These are phyloP conservation scores for Tetramorium simillimum DNA, from an alignment of 1,140 invertebrate species.

Conservation along the genomic window DNA sequence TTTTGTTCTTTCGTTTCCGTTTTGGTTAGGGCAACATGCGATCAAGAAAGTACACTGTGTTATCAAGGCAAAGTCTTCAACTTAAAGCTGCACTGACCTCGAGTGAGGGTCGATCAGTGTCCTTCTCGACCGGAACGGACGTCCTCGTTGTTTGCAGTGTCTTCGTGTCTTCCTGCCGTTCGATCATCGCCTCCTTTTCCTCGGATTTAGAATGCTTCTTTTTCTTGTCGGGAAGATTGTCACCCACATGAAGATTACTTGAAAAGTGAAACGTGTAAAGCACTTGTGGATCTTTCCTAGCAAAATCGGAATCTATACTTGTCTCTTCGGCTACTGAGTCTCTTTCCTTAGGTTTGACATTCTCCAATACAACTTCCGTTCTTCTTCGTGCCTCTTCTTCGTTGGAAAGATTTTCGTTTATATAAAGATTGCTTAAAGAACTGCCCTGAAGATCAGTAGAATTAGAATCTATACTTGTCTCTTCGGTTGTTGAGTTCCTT, in stretches of 20 bases:
- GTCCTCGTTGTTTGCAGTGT: background rate
- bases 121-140: slow-evolving; percentile 28
- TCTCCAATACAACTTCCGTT: background rate
- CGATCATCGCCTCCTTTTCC: background rate
- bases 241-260: background rate
- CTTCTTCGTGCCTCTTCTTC: background rate
- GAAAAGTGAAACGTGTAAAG: background rate
- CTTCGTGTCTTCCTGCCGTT: background rate
- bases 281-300: background rate
- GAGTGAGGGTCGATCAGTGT: slow-evolving; percentile 42
- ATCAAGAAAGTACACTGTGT: slow-evolving; percentile 43
- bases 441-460: background rate
- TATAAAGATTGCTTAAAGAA: background rate
- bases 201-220: background rate
- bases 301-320: background rate
- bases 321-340: slow-evolving; percentile 3
- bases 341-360: background rate
- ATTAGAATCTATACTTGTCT: background rate
- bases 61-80: slow-evolving; percentile 51
- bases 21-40: slow-evolving; percentile 52
- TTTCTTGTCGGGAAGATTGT: background rate
- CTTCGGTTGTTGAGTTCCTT: background rate
- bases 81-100: slow-evolving; percentile 70
- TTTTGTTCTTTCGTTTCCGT: slow-evolving; percentile 5
- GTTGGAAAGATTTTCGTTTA: background rate